These are phyloP conservation scores for Hypothenemus hampei DNA, from an alignment of 1,140 invertebrate genomes.

Conservation along the genomic window DNA sequence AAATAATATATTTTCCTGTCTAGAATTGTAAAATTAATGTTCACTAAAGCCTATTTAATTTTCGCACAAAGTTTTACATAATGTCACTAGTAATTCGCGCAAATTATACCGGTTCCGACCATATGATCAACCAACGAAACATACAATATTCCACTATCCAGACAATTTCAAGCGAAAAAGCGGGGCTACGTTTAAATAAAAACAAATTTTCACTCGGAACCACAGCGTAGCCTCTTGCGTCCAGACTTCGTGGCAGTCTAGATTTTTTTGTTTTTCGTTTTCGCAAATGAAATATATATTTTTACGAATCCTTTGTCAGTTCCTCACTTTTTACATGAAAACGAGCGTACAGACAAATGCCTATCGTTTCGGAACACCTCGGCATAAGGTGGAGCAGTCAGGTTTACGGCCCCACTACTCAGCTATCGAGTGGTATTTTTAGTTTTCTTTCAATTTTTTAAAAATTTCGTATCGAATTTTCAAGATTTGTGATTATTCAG, in stretches of 20 bases:
- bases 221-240: constrained; percentile 5
- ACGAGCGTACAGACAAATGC: background rate
- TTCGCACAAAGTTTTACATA: background rate
- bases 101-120: background rate
- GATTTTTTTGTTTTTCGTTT: background rate
- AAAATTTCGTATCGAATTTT: too few species aligned
- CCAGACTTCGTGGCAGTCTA: constrained; percentile 2
- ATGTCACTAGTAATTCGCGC: background rate
- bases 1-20: background rate
- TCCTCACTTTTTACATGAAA: background rate
- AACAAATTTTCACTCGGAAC: constrained; percentile 17
- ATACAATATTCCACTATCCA: background rate
- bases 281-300: background rate
- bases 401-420: constrained; percentile 1
- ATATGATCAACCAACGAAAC: background rate
- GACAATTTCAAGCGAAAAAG: background rate
- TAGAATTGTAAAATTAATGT: background rate
- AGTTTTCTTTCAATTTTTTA: too few species aligned
- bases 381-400: background rate
- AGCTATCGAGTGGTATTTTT: constrained; percentile 1
- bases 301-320: background rate
- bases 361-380: background rate
- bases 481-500: too few species aligned
- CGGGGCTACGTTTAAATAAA: constrained; percentile 5
- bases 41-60: background rate